These are phyloP conservation scores for Xylota segnis DNA, from an alignment of 2,888 invertebrate species.

Conservation along the genomic window DNA sequence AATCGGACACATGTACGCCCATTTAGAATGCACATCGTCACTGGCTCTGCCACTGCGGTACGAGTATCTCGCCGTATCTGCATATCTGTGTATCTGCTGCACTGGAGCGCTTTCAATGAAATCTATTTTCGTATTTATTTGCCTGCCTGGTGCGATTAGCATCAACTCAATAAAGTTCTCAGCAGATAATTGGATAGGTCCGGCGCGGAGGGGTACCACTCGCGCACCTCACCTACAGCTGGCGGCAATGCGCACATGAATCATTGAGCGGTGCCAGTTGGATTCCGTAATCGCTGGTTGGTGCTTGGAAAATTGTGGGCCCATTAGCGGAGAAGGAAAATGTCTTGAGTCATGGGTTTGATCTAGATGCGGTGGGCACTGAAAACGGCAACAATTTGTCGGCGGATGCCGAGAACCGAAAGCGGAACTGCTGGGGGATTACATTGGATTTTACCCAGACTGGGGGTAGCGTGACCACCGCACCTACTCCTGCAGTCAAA, in stretches of 20 bases:
- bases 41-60: constrained; percentile 9
- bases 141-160: constrained; percentile 44
- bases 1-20: constrained; percentile 71
- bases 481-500: constrained; percentile 56
- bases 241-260: constrained; percentile 57
- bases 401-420: constrained; percentile 47
- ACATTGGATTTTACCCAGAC: not conserved
- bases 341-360: constrained; percentile 64
- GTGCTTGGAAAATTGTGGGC: constrained; percentile 33
- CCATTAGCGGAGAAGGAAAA: constrained; percentile 57
- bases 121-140: constrained; percentile 74
- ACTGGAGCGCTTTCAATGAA: constrained; percentile 41
- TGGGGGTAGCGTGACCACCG: constrained; percentile 53
- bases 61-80: not conserved
- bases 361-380: constrained; percentile 41
- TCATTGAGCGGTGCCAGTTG: constrained; percentile 44
- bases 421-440: constrained; percentile 62
- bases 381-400: constrained; percentile 39
- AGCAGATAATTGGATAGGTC: constrained; percentile 68
- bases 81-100: no score
- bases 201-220: constrained; percentile 20
- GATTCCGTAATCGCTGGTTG: constrained; percentile 46
- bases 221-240: constrained; percentile 38
- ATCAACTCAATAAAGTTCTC: constrained; percentile 75
- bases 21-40: constrained; percentile 71